These are phyloP conservation scores for Xestoiulus laeticollis DNA, from an alignment of 2,888 invertebrate species.

Conservation along the genomic window DNA sequence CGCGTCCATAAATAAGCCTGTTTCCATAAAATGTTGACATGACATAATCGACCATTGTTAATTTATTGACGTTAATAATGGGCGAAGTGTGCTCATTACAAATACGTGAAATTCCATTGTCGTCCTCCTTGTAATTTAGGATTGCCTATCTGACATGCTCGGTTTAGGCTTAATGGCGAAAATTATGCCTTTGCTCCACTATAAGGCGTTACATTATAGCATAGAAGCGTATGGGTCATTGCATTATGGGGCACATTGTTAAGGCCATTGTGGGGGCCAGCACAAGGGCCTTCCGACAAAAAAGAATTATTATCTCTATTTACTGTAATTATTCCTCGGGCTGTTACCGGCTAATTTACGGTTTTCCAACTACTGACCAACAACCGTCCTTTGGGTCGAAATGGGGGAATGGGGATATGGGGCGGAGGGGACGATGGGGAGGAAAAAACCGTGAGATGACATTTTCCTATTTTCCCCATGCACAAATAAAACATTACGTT, in stretches of 20 bases:
- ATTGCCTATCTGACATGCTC: conserved; percentile 19
- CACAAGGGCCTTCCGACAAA: background rate
- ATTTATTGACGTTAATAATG: conserved; percentile 43
- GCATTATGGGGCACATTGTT: conserved; percentile 39
- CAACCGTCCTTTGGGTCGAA: background rate
- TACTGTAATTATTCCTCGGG: conserved; percentile 52
- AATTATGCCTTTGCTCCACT: conserved; percentile 15
- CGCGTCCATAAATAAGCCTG: conserved; percentile 6
- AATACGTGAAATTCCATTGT: conserved; percentile 41
- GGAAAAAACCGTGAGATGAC: conserved; percentile 38
- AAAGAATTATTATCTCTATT: conserved; percentile 49
- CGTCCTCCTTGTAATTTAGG: conserved; percentile 39
- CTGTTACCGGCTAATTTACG: conserved; percentile 52
- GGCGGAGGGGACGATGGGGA: too few relatives aligned
- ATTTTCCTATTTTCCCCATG: conserved; percentile 42
- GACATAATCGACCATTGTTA: conserved; percentile 43
- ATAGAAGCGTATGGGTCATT: conserved; percentile 1
- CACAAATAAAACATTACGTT: conserved; percentile 35
- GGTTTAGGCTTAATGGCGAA: conserved; percentile 28
- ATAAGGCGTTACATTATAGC: background rate
- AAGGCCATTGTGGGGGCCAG: background rate
- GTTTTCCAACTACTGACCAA: conserved; percentile 46
- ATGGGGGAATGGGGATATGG: conserved; percentile 31
- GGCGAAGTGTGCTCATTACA: conserved; percentile 43
- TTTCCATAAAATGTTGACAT: conserved; percentile 38